Evolutionary conservation across 2,797 vertebrate genomes (phyloP), one percentile per base, ranked within the genome.

Genomic region (Takifugu ocellatus): DNA sequence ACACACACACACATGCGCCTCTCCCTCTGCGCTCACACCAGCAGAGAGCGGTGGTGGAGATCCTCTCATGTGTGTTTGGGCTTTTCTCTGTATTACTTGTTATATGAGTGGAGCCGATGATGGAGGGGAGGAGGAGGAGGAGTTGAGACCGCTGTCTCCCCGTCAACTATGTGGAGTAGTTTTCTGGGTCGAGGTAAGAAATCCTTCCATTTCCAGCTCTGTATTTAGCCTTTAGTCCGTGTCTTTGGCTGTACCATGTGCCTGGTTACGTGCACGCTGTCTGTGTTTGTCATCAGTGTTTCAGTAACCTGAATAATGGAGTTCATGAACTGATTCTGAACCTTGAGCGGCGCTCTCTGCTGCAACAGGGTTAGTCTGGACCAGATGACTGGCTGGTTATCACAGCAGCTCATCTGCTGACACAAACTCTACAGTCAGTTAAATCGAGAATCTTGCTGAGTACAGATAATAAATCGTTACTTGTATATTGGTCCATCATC

Each of bases 171-270:
- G 81, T 84, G 81, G 84, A 82, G 68, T 79, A 71, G 77, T 81
- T 78, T 82, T 68, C 69, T 60, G 57, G 72, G 67, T 74, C 70
- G 45, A 83, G 84, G 84, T 86, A 86, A 69, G 82, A 78, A 75
- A 74, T 67, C 52, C 48, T 55, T 52, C 7, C 61, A 3, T 65
- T 53, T 68, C 6, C 9, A 61, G 45, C 31, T 56, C 45, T 25
- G 36, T 16, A 25, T 61, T 65, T 25, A 57, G 27, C 17, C 0
- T 68, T 49, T 52, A 45, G 54, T 39, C 5, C 42, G 0, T 44
- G n/a, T 6, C 5, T 6, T 11, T 1, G 1, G 33, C 14, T 39
- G 17, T 45, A 2, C 5, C 68, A 15, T 39, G 56, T 3, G 2
- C 61, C 21, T 25, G 21, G 1, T 56, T 36, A 5, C 29, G 58